phyloP scores from a whole-genome alignment of 1,140 invertebrate species.

The Zophobas atratus region DNA sequence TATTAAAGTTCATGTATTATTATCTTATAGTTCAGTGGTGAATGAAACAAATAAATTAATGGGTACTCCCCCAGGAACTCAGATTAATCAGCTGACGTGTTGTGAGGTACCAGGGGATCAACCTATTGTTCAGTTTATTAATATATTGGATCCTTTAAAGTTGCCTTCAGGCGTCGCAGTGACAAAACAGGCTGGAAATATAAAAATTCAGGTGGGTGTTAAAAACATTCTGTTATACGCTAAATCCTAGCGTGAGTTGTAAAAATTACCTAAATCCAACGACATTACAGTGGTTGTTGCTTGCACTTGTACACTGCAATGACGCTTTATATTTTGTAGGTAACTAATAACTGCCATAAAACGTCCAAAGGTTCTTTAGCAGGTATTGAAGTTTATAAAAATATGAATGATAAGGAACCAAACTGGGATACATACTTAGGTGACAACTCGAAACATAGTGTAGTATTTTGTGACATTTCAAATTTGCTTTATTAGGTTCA shows the following conservation, averaged over 20 bases:
- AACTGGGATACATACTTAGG: conserved; percentile 75
- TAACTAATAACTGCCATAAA: conserved; percentile 72
- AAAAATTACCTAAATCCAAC: neutral
- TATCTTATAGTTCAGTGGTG: neutral
- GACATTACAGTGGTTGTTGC: too few species aligned
- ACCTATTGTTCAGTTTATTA: conserved; percentile 64
- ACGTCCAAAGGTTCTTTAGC: conserved; percentile 70
- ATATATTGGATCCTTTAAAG: conserved; percentile 63
- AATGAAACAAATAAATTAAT: conserved; percentile 36
- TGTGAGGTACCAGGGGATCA: conserved; percentile 65
- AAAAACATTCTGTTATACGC: neutral
- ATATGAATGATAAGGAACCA: conserved; percentile 68
- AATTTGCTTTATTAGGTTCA: conserved; percentile 62
- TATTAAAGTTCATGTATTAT: neutral
- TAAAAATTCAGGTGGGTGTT: conserved; percentile 63
- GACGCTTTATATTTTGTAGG: conserved; percentile 62
- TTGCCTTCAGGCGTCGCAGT: conserved; percentile 60
- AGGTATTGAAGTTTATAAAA: conserved; percentile 71
- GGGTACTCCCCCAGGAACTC: conserved; percentile 58
- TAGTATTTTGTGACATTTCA: conserved; percentile 23
- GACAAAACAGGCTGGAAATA: conserved; percentile 60
- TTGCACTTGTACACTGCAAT: too few species aligned
- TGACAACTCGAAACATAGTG: conserved; percentile 55
- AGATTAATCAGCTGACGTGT: conserved; percentile 66
- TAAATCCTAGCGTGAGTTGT: neutral